Evolutionary conservation across 1,140 invertebrate genomes (phyloP), one percentile per base, ranked within the genome.

Genomic region (Drosophila pallidifrons): DNA sequence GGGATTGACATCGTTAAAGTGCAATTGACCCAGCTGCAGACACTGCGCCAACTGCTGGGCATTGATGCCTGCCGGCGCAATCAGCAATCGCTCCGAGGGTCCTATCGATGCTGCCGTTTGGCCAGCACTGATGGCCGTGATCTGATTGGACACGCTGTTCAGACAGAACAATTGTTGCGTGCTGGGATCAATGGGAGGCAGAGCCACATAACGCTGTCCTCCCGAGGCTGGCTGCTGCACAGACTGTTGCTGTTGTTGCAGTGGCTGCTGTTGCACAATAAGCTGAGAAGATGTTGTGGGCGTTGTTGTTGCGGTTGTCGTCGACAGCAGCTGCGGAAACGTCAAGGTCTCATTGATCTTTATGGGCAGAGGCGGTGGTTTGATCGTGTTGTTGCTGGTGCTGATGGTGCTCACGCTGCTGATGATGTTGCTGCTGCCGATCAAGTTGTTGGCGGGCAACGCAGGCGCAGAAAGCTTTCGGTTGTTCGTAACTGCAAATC

Each of bases 11-110:
- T 93, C 92, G 32, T 93, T 91, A 4, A 93, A 93, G 43, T 93
- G 92, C 8, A 93, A 81, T 60, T 93, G 92, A 3, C 92, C 92
- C 63, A 92, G 70, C 45, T 91, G 87, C 43, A 93, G 58, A 52
- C 92, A 93, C 59, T 93, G 91, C 2, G 92, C 91, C 74, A 93
- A 45, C 65, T 93, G 92, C 38, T 92, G 92, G 1, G 92, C 91
- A 79, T 93, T 93, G 5, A 93, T 92, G 11, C 92, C 92, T 0
- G 91, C 91, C 0, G 92, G 92, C 1, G 91, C 92, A 46, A 93
- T 93, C 5, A 93, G 49, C 45, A 93, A 43, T 1, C 92, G 80
- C 69, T 93, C 92, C 57, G 91, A 83, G 38, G 92, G 92, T 10
- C 88, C 88, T 51, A 93, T 87, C 7, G 92, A 89, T 0, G 92